Conservation (phyloP, 2,797 vertebrate genomes). For the Dermochelys coriacea region DNA sequence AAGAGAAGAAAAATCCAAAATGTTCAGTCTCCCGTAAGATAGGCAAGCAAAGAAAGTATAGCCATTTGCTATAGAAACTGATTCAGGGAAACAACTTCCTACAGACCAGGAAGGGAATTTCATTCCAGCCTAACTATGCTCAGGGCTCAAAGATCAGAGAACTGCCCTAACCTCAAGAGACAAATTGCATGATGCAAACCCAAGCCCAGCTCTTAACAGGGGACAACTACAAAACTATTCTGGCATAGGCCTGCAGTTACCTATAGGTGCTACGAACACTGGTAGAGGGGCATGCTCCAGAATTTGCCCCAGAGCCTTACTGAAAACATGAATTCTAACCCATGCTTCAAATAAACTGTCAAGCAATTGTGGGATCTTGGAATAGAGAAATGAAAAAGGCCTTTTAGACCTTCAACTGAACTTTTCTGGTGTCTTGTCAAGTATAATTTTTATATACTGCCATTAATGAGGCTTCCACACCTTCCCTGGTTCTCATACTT, state of each 20-base stretch:
- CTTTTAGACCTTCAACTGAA: not conserved
- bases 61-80: not conserved
- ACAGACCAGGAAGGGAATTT: not conserved
- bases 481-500: not conserved
- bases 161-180: not conserved
- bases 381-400: not conserved
- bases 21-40: not conserved
- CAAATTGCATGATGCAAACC: not conserved
- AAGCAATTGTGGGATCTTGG: not conserved
- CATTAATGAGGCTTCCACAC: not conserved
- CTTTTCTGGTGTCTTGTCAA: not conserved
- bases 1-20: not conserved
- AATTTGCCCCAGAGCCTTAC: not conserved
- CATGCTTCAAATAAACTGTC: not conserved
- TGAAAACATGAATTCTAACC: not conserved
- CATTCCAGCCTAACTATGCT: not conserved
- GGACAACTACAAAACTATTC: not conserved
- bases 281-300: not conserved
- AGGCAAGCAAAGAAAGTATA: not conserved
- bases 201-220: not conserved
- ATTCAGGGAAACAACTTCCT: not conserved
- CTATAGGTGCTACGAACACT: not conserved
- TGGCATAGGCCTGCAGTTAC: not conserved
- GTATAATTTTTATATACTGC: not conserved
- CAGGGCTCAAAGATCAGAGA: not conserved